Evolutionary conservation across 2,797 vertebrate species (phyloP), one percentile per base, ranked within the genome.

Genomic region (Chaetodon trifasciatus): DNA sequence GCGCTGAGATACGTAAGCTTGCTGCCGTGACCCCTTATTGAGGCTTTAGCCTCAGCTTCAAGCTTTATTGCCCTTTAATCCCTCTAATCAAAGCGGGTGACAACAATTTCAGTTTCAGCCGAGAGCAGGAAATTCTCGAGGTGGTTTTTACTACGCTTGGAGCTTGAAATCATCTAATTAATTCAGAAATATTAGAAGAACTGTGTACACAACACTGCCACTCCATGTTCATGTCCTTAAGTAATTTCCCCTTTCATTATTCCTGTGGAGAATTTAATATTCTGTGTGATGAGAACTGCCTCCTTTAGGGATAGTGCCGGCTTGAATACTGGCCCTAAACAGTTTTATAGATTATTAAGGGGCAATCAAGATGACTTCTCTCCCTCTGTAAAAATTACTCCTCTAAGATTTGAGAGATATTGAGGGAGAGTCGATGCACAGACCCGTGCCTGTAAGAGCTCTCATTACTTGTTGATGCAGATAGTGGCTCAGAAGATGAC

Each of bases 221-320:
- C 86, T 82, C 80, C 76, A 61, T 78, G 78, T 82, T 88, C 71
- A 57, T 76, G 46, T 86, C 71, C 86, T 93, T 91, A 90, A 91
- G 84, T 91, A 87, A 89, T 91, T 90, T 91, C 86, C 82, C 70
- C 82, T 91, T 89, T 92, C 86, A 88, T 90, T 91, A 92, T 91
- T 92, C 91, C 85, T 89, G 86, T 71, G 76, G 88, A 86, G 88
- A 91, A 92, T 94, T 88, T 92, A 92, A 92, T 91, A 94, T 92
- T 92, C 83, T 86, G 75, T 87, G 82, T 92, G 91, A 94, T 91
- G 88, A 91, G 84, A 87, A 73, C 77, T 21, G 85, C 88, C 86
- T 89, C 88, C 90, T 89, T 88, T 47, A 90, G 91, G 89, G 88
- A 90, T 84, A 81, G 90, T 84, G 69, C 77, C 40, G 46, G 56